Conservation (phyloP, 2,113 vertebrate genomes). For the Neotragus moschatus region DNA sequence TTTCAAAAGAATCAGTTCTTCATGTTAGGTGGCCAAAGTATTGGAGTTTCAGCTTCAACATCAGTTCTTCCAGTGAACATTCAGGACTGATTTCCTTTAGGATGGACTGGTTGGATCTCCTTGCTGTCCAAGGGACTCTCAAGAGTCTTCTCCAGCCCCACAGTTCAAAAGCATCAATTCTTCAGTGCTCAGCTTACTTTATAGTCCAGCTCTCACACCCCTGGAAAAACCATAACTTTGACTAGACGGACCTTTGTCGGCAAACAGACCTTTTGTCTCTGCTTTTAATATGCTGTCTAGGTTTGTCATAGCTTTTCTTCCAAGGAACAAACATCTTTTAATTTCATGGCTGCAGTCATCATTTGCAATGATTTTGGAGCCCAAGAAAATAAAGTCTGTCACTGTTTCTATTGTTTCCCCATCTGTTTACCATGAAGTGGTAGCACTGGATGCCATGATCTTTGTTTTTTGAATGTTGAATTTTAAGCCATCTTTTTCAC, state of each 20-base stretch:
- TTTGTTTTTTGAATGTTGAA: neutral
- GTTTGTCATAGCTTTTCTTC: neutral
- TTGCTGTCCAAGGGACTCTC: neutral
- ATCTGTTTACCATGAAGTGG: neutral
- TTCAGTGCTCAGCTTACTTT: neutral
- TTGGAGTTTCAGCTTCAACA: neutral
- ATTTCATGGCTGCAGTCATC: neutral
- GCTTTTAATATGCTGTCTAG: neutral
- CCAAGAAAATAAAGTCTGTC: neutral
- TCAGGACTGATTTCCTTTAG: neutral
- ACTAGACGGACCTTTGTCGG: neutral
- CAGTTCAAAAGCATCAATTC: neutral
- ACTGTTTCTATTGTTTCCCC: neutral
- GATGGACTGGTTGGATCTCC: neutral
- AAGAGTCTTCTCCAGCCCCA: neutral
- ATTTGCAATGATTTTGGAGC: neutral
- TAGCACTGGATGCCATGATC: neutral
- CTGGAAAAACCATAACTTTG: neutral
- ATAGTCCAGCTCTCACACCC: neutral
- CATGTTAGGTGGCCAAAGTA: neutral
- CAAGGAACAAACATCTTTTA: neutral
- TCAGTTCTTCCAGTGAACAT: neutral
- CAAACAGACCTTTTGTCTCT: neutral
- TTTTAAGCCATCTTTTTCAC: neutral
- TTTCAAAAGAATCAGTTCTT: neutral